Conservation (phyloP, 2,113 vertebrate species). For the Gallinago undulata region DNA sequence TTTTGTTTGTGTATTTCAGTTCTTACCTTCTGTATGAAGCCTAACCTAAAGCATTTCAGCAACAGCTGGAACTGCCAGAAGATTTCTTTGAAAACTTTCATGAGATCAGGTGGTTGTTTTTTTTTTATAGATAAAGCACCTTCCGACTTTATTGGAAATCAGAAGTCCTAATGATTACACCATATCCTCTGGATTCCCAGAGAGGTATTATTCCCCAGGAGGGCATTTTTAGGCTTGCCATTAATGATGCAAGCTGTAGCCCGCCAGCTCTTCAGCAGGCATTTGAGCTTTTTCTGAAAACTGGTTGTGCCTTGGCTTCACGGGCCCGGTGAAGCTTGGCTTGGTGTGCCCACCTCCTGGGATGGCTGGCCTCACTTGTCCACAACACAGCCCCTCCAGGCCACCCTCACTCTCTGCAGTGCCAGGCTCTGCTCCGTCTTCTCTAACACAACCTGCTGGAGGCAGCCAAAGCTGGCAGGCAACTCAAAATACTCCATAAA, state of each 20-base stretch:
- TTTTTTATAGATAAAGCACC: not conserved
- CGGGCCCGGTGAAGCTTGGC: not conserved
- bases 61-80: not conserved
- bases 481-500: not conserved
- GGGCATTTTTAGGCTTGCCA: conserved; percentile 28
- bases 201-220: too few species aligned
- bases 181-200: not conserved
- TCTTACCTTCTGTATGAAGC: not conserved
- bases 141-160: not conserved
- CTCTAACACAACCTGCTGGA: not conserved
- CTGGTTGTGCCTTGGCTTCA: not conserved
- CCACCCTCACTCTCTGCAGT: not conserved
- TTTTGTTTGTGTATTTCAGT: not conserved
- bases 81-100: conserved; percentile 22
- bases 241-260: not conserved
- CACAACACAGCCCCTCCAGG: not conserved
- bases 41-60: not conserved
- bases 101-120: not conserved
- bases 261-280: not conserved
- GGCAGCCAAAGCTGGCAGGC: not conserved
- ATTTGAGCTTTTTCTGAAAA: conserved; percentile 42
- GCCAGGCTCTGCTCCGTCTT: not conserved
- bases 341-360: not conserved
- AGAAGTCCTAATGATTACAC: not conserved
- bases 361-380: not conserved